Base-by-base conservation (phyloP, 1,140 invertebrate species). In the Ceratina japonica region DNA sequence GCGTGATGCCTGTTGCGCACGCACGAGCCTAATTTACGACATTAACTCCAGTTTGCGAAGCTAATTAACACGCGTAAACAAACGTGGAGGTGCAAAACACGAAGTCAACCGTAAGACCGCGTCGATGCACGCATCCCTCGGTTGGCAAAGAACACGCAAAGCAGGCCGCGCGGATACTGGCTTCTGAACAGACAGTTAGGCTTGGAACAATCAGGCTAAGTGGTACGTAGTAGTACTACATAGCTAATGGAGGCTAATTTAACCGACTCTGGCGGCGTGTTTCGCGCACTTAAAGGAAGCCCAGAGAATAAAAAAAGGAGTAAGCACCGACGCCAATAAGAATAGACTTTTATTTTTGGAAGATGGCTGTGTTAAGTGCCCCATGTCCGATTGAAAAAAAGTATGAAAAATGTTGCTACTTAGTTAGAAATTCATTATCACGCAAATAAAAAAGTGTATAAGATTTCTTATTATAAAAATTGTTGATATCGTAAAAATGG, bases 201-300 rank as follows among this genome's bases (percentile, higher is more conserved):
- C 64, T 81, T 1, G 79, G 68, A 90, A 90, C 82, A 87, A 90
- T 88, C 85, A 84, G 80, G 66, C 85, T 85, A 89, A 87, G 86
- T 89, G 83, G 88, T 84, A 89, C 87, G 81, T 86, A 84, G 80
- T 44, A 44, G 76, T 68, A 80, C 83, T 73, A 75, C 37, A 44
- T 44, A 44, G 85, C 87, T 90, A 89, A 89, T 88, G 79, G 83
- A 83, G 85, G 85, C 85, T 90, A 90, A 90, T 89, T 88, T 81
- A 69, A 74, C 76, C 84, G 84, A 87, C 86, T 66, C 82, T 80
- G 82, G 79, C 77, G 70, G 81, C 62, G 71, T 84, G 84, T 82
- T 87, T 87, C 85, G 81, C 84, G 86, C 82, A 79, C 65, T 82
- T 86, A 75, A 15, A 65, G 8, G 44, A 54, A 7, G 3, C n/a